Percentiles rank a stretch among this genome's conserved stretches.
Conservation (phyloP, 2,888 invertebrate genomes). For the Sinopyrophorus schimmeli region DNA sequence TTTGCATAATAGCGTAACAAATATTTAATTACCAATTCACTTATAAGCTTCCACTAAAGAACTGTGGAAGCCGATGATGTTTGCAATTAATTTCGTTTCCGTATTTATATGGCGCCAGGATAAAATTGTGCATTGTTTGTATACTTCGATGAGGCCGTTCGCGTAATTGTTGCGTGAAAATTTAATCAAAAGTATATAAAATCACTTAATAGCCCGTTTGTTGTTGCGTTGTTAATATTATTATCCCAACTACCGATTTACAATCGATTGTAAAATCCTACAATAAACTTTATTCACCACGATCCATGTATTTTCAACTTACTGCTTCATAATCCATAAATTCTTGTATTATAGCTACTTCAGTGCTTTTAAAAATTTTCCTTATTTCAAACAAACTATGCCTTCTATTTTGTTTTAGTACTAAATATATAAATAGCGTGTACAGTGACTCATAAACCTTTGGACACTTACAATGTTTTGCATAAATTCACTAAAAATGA, state of each 20-base stretch:
- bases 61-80: constrained; percentile 15
- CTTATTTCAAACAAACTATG: too few relatives aligned
- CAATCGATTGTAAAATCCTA: background rate
- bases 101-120: constrained; percentile 21
- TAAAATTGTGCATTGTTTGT: constrained; percentile 16
- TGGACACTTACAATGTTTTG: too few relatives aligned
- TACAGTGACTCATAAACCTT: too few relatives aligned
- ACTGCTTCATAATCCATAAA: too few relatives aligned
- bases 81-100: constrained; percentile 22
- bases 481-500: too few relatives aligned
- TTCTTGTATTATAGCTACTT: too few relatives aligned
- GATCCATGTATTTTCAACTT: too few relatives aligned
- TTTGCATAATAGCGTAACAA: constrained; percentile 14
- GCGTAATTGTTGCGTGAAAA: constrained; percentile 8
- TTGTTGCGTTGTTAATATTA: constrained; percentile 2
- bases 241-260: background rate
- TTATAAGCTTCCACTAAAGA: constrained; percentile 15
- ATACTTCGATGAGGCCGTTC: constrained; percentile 4
- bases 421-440: too few relatives aligned
- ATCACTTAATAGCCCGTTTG: background rate
- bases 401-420: too few relatives aligned
- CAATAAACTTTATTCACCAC: too few relatives aligned
- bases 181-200: constrained; percentile 1
- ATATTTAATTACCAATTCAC: constrained; percentile 16
- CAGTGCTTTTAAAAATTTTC: too few relatives aligned